Conservation (phyloP, 2,888 invertebrate genomes). For the Lasioglossum figueresi region DNA sequence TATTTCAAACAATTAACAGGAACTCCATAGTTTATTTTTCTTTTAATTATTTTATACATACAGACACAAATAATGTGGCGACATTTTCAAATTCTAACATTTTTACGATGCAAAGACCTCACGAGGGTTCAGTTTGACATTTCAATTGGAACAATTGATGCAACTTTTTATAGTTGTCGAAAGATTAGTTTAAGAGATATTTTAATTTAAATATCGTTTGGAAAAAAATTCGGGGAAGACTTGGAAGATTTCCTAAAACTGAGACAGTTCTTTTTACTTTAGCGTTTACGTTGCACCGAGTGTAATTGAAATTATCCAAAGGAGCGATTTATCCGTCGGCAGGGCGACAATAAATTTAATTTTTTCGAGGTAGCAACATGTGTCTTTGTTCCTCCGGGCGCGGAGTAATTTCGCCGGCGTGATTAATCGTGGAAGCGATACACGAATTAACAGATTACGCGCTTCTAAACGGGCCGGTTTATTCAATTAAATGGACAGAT, state of each 20-base stretch:
- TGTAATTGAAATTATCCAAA: neutral
- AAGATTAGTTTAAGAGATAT: neutral
- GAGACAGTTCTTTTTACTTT: neutral
- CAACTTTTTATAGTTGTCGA: neutral
- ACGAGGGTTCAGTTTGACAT: neutral
- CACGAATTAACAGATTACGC: conserved; percentile 1
- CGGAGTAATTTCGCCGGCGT: neutral
- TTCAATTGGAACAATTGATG: neutral
- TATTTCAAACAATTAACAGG: neutral
- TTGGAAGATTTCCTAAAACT: neutral
- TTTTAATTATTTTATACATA: neutral
- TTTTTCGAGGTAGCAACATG: neutral
- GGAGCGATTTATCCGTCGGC: neutral
- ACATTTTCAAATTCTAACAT: too few species aligned
- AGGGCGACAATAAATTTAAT: neutral
- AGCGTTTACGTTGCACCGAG: neutral
- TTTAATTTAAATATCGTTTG: neutral
- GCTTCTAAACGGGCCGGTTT: conserved; percentile 10
- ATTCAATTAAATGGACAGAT: neutral
- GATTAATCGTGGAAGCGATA: neutral
- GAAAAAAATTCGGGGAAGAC: neutral
- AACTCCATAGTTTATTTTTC: neutral
- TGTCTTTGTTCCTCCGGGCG: neutral
- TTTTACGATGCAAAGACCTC: neutral
- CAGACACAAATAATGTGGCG: too few species aligned